A percentile compares a stretch with the other conserved stretches of the same genome.
Evolutionary conservation across 2,888 invertebrate species (phyloP).

Genomic region (Glyphotaelius pellucidus): DNA sequence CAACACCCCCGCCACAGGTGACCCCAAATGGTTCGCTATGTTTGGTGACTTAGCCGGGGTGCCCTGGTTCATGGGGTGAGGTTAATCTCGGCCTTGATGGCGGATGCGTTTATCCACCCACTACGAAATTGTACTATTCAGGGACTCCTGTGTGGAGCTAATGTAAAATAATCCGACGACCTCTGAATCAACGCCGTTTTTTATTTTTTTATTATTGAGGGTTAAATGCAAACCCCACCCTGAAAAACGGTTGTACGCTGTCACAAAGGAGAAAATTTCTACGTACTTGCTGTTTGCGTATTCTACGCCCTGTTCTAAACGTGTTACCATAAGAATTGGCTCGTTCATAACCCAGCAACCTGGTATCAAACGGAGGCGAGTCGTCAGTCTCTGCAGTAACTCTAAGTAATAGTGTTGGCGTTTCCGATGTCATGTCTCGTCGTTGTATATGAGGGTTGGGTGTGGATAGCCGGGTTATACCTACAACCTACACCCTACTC

Average conservation of each 20-base stretch:
- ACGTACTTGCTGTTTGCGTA: not conserved
- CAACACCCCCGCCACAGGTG: too few species aligned
- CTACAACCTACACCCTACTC: not conserved
- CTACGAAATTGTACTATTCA: too few species aligned
- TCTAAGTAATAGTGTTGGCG: slow-evolving; percentile 37
- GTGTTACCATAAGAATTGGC: not conserved
- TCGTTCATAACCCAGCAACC: not conserved
- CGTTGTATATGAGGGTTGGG: slow-evolving; percentile 20
- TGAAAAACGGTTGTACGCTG: not conserved
- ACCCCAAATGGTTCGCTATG: too few species aligned
- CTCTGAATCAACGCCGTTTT: too few species aligned
- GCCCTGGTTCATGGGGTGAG: too few species aligned
- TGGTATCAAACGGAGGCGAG: slow-evolving; percentile 7
- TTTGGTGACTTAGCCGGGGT: too few species aligned
- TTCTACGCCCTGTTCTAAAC: not conserved
- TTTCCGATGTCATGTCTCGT: slow-evolving; percentile 50
- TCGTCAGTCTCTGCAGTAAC: not conserved
- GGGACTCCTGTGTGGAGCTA: too few species aligned
- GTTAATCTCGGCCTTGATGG: too few species aligned
- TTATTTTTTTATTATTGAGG: not conserved
- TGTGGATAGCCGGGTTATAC: not conserved
- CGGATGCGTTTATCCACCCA: too few species aligned
- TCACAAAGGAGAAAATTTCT: not conserved
- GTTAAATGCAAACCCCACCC: not conserved
- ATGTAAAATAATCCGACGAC: too few species aligned